These are phyloP conservation scores for Cataglyphis albicans DNA, from an alignment of 2,888 invertebrate species.

Conservation along the genomic window DNA sequence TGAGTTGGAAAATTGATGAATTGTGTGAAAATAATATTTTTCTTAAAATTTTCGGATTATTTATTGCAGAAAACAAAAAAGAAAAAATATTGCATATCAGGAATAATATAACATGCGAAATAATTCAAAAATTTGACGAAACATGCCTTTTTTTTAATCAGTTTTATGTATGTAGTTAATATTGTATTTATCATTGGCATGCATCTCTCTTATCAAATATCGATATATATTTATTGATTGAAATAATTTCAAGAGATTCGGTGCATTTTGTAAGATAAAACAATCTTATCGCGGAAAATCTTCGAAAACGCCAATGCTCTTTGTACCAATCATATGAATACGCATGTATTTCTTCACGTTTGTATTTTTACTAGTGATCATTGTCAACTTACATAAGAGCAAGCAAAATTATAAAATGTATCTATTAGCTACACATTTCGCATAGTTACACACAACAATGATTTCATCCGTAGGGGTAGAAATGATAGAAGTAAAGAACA, in stretches of 20 bases:
- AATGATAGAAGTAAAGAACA: conserved; percentile 91
- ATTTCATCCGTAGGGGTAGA: conserved; percentile 89
- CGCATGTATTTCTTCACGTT: background rate
- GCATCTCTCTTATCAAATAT: conserved; percentile 7
- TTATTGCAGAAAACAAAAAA: background rate
- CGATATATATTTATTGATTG: background rate
- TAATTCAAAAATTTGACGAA: background rate
- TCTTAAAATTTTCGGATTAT: conserved; percentile 1
- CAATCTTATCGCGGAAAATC: background rate
- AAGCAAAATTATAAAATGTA: background rate
- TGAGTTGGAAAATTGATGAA: conserved; percentile 26
- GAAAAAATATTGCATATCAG: background rate
- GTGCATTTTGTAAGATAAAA: background rate
- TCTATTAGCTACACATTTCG: background rate
- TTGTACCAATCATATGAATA: background rate
- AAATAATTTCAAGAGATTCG: background rate
- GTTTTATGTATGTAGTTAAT: background rate
- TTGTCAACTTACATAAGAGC: conserved; percentile 46
- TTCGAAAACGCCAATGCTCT: background rate
- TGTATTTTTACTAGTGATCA: background rate
- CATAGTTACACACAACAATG: background rate
- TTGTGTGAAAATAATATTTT: conserved; percentile 62
- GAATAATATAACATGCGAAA: no score
- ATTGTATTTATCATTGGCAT: background rate
- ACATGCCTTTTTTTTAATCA: background rate